Conservation (phyloP, 92 coral and sea anemone genomes). For the Siderastrea siderea region DNA sequence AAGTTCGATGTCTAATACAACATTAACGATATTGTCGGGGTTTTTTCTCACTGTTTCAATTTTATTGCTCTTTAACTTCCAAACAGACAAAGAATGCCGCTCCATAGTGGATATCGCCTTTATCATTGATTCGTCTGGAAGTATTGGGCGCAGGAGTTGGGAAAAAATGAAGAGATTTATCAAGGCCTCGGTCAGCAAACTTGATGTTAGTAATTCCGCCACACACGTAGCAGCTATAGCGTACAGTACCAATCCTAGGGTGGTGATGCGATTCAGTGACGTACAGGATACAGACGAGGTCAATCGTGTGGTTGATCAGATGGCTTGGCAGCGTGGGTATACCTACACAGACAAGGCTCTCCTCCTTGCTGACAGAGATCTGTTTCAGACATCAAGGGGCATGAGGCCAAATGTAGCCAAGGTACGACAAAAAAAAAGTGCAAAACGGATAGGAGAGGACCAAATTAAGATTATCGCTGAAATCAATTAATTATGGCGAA, state of each 20-base stretch:
- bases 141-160: slow-evolving; percentile 76
- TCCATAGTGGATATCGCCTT: slow-evolving; percentile 72
- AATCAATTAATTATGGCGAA: too few relatives aligned
- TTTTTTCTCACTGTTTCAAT: too few relatives aligned
- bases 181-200: slow-evolving; percentile 33
- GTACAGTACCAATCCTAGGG: slow-evolving; percentile 68
- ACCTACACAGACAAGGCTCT: slow-evolving; percentile 36
- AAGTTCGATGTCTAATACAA: too few relatives aligned
- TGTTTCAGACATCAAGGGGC: slow-evolving; percentile 43
- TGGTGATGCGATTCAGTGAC: slow-evolving; percentile 60
- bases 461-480: too few relatives aligned
- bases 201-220: slow-evolving; percentile 67
- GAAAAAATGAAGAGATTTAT: slow-evolving; percentile 68
- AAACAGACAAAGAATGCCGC: slow-evolving; percentile 55
- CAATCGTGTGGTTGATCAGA: slow-evolving; percentile 33
- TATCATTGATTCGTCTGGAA: slow-evolving; percentile 81
- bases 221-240: slow-evolving; percentile 71
- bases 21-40: too few relatives aligned
- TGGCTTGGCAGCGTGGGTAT: slow-evolving; percentile 27
- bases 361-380: slow-evolving; percentile 45
- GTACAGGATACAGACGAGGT: slow-evolving; percentile 35
- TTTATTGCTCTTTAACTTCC: not conserved
- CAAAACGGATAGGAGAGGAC: too few relatives aligned
- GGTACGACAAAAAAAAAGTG: not conserved
- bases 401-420: not conserved